A percentile compares a stretch with the other conserved stretches of the same genome.
Conservation (phyloP, 2,113 vertebrate species). For the Illadopsis cleaveri region DNA sequence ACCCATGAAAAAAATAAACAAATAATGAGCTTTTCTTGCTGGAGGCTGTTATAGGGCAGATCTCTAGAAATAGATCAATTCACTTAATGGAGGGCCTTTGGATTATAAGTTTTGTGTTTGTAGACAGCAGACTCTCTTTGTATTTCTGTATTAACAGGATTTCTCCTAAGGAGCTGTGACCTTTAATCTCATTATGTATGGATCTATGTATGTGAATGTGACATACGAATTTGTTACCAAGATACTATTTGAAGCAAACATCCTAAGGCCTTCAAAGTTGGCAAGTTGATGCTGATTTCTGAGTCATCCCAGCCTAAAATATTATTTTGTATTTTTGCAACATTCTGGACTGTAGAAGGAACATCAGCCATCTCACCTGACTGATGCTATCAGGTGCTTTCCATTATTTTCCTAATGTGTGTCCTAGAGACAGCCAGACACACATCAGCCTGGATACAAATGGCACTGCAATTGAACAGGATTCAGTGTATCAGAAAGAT, state of each 20-base stretch:
- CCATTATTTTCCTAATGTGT: not conserved
- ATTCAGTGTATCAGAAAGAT: not conserved
- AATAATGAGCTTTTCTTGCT: not conserved
- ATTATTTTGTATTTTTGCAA: conserved; percentile 12
- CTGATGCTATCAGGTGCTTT: not conserved
- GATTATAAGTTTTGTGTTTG: not conserved
- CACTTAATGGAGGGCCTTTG: not conserved
- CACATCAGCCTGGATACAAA: not conserved
- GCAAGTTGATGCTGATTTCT: conserved; percentile 36
- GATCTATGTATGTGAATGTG: conserved; percentile 4
- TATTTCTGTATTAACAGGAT: not conserved
- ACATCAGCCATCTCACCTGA: not conserved
- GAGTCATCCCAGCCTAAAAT: conserved; percentile 42
- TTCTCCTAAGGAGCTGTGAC: conserved; percentile 9
- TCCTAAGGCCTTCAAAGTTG: conserved; percentile 24
- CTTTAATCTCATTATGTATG: conserved; percentile 32
- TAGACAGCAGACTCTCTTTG: not conserved
- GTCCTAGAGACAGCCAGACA: not conserved
- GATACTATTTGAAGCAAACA: conserved; percentile 44
- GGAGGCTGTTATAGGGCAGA: not conserved
- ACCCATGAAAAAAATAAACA: not conserved
- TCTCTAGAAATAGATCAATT: not conserved
- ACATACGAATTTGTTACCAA: conserved; percentile 24
- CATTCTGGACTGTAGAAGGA: not conserved
- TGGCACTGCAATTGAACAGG: not conserved